Evolutionary conservation across 2,797 vertebrate genomes (phyloP), one percentile per base, ranked within the genome.

Genomic region (Poeciliopsis paucimaculata): DNA sequence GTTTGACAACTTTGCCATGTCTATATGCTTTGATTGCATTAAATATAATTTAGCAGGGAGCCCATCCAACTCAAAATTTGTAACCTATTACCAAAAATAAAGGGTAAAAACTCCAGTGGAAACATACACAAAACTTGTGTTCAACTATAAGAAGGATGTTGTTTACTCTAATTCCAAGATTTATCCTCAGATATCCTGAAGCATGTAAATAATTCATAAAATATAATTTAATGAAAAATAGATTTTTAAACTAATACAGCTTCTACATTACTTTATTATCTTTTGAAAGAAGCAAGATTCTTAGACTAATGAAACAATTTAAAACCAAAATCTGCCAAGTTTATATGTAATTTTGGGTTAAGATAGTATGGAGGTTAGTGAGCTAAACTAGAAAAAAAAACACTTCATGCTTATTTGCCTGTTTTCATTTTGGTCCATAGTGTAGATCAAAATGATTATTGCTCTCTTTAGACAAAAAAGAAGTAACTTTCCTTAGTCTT

Each of bases 361-460:
- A 70, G 20, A 26, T 15, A 5, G 39, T 26, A 41, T 26, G 11
- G 41, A 43, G 20, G 2, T 41, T 64, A 34, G n/a, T 64, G 12
- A 31, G 57, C n/a, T 31, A 34, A 31, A 31, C n/a, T n/a, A n/a
- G 55, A 51, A 87, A 76, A 1, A 76, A 71, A 75, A 66, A 31
- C 0, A 1, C 75, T 83, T 77, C 31, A 31, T 34, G 13, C 62
- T 62, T 20, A 15, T 26, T 77, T 53, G 57, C 13, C 4, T n/a
- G 16, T 62, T 80, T 55, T 49, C 76, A 76, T 45, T 64, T 77
- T 31, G 41, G 81, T 34, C 26, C 53, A 71, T 10, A 31, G 18
- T 74, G 80, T 74, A 34, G 49, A 53, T 53, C 77, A 79, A 77
- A 84, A 82, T 64, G 46, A 60, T 70, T 31, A 51, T 34, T 43